Percentiles rank a stretch among this genome's conserved stretches.
Conservation (phyloP, 2,888 invertebrate species). For the Limnephilus auricula region DNA sequence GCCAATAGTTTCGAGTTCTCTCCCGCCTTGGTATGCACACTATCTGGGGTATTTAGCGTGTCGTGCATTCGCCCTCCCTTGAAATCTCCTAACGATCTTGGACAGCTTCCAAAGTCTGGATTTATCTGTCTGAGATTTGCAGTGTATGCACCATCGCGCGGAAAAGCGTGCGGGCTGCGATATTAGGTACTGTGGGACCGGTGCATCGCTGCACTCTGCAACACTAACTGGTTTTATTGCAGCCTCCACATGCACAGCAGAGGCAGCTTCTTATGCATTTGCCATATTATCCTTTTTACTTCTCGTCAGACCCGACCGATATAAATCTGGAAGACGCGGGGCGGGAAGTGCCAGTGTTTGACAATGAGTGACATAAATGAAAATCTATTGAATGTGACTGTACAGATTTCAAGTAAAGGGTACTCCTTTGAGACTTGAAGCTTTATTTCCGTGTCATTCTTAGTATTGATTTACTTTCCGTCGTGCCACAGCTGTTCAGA, state of each 20-base stretch:
- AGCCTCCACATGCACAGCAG: background rate
- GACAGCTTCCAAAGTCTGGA: constrained; percentile 41
- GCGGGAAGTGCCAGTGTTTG: background rate
- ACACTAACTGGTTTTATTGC: background rate
- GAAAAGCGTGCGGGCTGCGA: background rate
- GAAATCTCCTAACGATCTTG: constrained; percentile 49
- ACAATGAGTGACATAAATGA: background rate
- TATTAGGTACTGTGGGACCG: background rate
- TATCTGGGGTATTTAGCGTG: constrained; percentile 23
- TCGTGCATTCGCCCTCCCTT: constrained; percentile 13
- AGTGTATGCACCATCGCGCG: background rate
- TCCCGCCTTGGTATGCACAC: background rate
- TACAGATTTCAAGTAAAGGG: background rate
- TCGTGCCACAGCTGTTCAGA: no score
- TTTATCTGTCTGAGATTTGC: constrained; percentile 48
- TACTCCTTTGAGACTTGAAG: background rate
- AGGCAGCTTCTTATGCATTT: background rate
- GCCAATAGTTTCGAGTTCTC: background rate
- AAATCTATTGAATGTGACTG: background rate
- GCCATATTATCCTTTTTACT: background rate
- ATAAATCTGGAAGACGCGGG: constrained; percentile 2
- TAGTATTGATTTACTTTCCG: background rate
- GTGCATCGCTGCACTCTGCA: background rate
- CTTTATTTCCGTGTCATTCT: background rate
- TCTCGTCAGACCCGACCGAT: background rate